A percentile compares a stretch with the other conserved stretches of the same genome.
Conservation (phyloP, 2,113 vertebrate species). For the Aldabrachelys gigantea region DNA sequence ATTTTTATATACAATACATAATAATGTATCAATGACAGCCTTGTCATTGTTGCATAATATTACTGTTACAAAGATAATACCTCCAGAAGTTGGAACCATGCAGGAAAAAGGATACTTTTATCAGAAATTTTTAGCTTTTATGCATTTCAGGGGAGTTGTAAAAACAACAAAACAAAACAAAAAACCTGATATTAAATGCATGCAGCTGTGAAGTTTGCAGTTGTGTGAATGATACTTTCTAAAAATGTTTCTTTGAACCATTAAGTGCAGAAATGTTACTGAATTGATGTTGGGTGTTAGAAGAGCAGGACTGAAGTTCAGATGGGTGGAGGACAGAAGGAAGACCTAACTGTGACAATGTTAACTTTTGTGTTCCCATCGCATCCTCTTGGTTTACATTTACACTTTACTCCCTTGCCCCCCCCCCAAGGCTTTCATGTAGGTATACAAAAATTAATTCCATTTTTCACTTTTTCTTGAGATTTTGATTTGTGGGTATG, state of each 20-base stretch:
- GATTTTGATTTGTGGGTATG: constrained; percentile 44
- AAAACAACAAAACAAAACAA: not conserved
- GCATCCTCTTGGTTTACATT: not conserved
- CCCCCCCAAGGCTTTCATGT: not conserved
- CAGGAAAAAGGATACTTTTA: constrained; percentile 5
- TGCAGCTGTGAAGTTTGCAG: not conserved
- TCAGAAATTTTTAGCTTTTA: constrained; percentile 16
- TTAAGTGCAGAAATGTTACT: not conserved
- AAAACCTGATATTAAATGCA: not conserved
- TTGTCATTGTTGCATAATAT: not conserved
- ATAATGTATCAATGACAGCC: not conserved
- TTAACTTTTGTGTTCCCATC: not conserved
- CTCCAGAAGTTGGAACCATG: not conserved
- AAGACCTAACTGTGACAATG: not conserved
- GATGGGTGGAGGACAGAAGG: not conserved
- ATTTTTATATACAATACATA: too few relatives aligned
- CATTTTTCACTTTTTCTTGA: constrained; percentile 1
- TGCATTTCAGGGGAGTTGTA: not conserved
- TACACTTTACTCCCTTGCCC: not conserved
- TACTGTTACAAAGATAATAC: not conserved
- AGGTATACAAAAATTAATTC: constrained; percentile 17
- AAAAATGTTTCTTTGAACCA: not conserved
- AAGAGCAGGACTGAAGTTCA: not conserved
- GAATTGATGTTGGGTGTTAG: not conserved
- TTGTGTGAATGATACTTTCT: not conserved